A percentile compares a stretch with the other conserved stretches of the same genome.
These are phyloP conservation scores for Glyptemys insculpta DNA, from an alignment of 2,797 vertebrate species.

Conservation along the genomic window DNA sequence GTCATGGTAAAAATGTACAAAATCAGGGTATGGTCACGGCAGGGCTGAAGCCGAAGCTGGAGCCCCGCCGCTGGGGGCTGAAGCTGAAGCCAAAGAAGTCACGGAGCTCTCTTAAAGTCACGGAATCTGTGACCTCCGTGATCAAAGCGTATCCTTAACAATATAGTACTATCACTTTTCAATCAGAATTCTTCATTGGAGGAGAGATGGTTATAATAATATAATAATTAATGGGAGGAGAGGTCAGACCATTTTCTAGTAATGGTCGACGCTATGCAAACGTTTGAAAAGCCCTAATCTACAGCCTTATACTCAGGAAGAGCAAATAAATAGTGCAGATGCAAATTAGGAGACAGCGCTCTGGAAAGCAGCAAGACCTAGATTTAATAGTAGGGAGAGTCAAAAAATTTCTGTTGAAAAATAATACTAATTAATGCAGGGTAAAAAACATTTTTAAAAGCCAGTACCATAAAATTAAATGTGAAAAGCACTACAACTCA, in stretches of 20 bases:
- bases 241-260: background rate
- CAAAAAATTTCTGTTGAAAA: background rate
- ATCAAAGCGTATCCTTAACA: background rate
- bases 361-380: background rate
- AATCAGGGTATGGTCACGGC: background rate
- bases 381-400: background rate
- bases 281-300: background rate
- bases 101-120: background rate
- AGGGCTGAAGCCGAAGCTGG: background rate
- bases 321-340: background rate
- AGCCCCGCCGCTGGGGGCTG: accelerated
- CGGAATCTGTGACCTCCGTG: background rate
- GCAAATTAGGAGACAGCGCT: background rate
- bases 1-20: background rate
- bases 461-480: background rate
- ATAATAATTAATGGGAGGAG: background rate
- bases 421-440: background rate
- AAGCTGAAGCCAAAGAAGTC: background rate
- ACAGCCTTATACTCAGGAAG: background rate
- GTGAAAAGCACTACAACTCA: background rate
- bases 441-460: background rate
- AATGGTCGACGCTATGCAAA: background rate
- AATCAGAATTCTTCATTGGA: background rate
- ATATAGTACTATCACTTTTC: background rate
- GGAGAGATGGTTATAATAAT: background rate